Percentiles rank a stretch among this genome's conserved stretches.
Evolutionary conservation across 2,888 invertebrate genomes (phyloP).

Genomic region (Bedellia somnulentella): DNA sequence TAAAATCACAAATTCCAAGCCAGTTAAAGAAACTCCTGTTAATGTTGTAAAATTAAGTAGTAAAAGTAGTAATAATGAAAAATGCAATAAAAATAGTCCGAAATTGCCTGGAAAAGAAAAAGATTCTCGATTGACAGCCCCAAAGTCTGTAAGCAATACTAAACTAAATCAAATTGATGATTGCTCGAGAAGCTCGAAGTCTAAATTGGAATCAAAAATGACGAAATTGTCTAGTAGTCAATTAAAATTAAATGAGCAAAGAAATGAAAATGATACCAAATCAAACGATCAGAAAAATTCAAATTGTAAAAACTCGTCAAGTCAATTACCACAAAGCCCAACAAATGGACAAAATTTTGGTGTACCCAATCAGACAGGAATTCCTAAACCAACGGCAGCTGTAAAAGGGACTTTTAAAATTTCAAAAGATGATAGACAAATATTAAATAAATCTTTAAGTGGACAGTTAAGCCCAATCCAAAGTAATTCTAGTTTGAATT

Average conservation of each 20-base stretch:
- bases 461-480: conserved; percentile 60
- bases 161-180: conserved; percentile 52
- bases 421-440: conserved; percentile 57
- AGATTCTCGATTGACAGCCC: conserved; percentile 55
- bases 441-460: conserved; percentile 57
- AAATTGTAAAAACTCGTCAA: conserved; percentile 15
- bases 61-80: conserved; percentile 39
- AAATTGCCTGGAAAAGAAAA: conserved; percentile 45
- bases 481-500: conserved; percentile 61
- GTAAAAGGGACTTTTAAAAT: conserved; percentile 87
- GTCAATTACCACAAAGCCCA: conserved; percentile 22
- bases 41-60: conserved; percentile 31
- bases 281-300: conserved; percentile 21
- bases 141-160: conserved; percentile 50
- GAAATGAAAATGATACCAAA: conserved; percentile 23
- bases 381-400: conserved; percentile 90
- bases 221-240: conserved; percentile 49
- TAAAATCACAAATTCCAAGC: conserved; percentile 47
- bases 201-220: conserved; percentile 42
- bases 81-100: conserved; percentile 41
- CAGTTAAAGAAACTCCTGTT: conserved; percentile 41
- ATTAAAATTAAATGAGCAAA: conserved; percentile 38
- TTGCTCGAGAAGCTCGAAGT: conserved; percentile 30
- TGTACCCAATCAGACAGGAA: conserved; percentile 58
- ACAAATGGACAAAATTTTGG: conserved; percentile 48